A percentile compares a stretch with the other conserved stretches of the same genome.
phyloP scores from a whole-genome alignment of 2,113 vertebrate species.

The Esox niger region DNA sequence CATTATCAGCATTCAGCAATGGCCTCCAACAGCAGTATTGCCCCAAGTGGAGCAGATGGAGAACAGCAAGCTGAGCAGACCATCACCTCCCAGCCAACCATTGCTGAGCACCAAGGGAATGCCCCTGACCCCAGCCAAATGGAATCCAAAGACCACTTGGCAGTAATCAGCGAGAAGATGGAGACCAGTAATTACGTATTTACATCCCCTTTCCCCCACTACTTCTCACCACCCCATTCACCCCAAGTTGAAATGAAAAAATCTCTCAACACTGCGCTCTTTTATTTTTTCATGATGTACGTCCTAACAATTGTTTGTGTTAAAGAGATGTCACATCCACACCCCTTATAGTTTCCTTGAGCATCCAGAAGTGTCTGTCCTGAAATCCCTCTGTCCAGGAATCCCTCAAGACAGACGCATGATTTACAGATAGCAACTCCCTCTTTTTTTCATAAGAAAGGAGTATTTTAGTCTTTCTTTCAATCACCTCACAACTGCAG shows the following conservation, averaged over 20 bases:
- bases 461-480: too few relatives aligned
- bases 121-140: conserved; percentile 7
- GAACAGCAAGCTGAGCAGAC: conserved; percentile 19
- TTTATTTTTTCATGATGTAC: not conserved
- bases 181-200: conserved; percentile 42
- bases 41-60: conserved; percentile 15
- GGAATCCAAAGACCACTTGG: conserved; percentile 28
- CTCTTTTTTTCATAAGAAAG: not conserved
- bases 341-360: not conserved
- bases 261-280: not conserved
- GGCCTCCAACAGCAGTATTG: conserved; percentile 29
- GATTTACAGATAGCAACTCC: conserved; percentile 15
- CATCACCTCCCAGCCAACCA: conserved; percentile 32
- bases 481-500: too few relatives aligned
- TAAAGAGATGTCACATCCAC: conserved; percentile 4
- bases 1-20: not conserved
- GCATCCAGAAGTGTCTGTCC: conserved; percentile 10
- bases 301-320: not conserved
- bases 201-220: not conserved
- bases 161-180: conserved; percentile 38
- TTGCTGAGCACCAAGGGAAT: conserved; percentile 19
- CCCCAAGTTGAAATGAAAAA: not conserved
- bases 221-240: not conserved
- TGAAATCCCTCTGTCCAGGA: not conserved
- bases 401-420: conserved; percentile 2